These are phyloP conservation scores for Neosalanx taihuensis DNA, from an alignment of 2,797 vertebrate species.

Conservation along the genomic window DNA sequence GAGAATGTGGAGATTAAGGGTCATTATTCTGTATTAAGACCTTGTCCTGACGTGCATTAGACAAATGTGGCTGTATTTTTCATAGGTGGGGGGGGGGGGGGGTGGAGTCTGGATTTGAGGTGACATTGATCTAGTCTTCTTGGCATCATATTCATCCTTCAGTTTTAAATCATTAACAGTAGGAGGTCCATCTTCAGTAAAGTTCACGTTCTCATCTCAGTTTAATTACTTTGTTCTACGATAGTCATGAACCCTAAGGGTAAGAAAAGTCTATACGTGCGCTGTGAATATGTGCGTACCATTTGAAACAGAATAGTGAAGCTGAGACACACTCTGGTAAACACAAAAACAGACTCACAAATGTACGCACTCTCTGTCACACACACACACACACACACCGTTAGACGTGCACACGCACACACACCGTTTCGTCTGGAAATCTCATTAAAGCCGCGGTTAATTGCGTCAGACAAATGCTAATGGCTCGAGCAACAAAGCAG, in stretches of 20 bases:
- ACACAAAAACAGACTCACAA: neutral
- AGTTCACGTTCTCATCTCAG: conserved; percentile 77
- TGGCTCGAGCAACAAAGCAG: conserved; percentile 85
- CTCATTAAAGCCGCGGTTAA: conserved; percentile 94
- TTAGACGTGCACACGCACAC: conserved; percentile 19
- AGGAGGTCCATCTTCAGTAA: conserved; percentile 68
- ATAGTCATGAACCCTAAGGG: conserved; percentile 79
- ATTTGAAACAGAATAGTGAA: conserved; percentile 59
- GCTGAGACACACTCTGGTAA: conserved; percentile 63
- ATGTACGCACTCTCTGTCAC: conserved; percentile 19
- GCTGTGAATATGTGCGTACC: conserved; percentile 74
- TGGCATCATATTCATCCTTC: conserved; percentile 66
- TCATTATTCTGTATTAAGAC: conserved; percentile 69
- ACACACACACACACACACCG: neutral
- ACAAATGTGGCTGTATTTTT: conserved; percentile 71
- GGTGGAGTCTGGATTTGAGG: conserved; percentile 64
- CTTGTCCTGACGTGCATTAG: conserved; percentile 65
- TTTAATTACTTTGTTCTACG: conserved; percentile 82
- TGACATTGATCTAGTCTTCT: conserved; percentile 68
- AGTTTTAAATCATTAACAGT: conserved; percentile 71
- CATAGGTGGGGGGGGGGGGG: conserved; percentile 52
- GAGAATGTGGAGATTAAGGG: conserved; percentile 41
- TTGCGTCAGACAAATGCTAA: conserved; percentile 87
- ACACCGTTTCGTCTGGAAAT: conserved; percentile 72
- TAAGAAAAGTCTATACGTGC: conserved; percentile 79